Evolutionary conservation across 2,888 invertebrate genomes (phyloP).

Genomic region (Thereva nobilitata): DNA sequence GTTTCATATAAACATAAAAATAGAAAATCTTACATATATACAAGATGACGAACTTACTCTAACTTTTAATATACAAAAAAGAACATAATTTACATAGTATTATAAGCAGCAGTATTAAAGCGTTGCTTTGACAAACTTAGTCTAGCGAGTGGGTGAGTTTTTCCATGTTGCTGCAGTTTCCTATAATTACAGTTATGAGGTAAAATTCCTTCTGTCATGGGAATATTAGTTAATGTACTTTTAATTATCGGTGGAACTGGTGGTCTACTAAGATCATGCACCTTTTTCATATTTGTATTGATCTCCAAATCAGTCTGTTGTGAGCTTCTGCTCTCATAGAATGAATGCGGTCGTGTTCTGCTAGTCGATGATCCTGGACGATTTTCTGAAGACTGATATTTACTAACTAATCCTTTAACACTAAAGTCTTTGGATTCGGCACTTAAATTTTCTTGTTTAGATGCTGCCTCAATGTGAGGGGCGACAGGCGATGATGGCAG

Average conservation of each 20-base stretch:
- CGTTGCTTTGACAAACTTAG: conserved; percentile 76
- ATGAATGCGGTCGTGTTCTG: conserved; percentile 46
- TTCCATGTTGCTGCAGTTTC: conserved; percentile 87
- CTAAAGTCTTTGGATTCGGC: conserved; percentile 65
- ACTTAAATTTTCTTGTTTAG: conserved; percentile 10
- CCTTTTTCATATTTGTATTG: conserved; percentile 41
- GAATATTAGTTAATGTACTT: conserved; percentile 39
- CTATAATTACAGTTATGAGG: conserved; percentile 57
- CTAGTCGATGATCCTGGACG: conserved; percentile 42
- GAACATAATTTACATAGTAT: conserved; percentile 74
- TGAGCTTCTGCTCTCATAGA: conserved; percentile 51
- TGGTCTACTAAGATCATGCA: conserved; percentile 55
- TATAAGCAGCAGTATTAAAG: conserved; percentile 79
- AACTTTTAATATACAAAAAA: conserved; percentile 28
- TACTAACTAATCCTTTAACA: conserved; percentile 75
- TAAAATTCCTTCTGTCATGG: conserved; percentile 48
- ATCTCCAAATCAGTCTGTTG: conserved; percentile 33
- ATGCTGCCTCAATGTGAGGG: conserved; percentile 53
- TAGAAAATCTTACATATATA: conserved; percentile 53
- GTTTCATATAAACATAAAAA: conserved; percentile 54
- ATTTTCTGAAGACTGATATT: conserved; percentile 65
- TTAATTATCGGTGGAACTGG: conserved; percentile 57
- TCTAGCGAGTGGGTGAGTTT: conserved; percentile 88
- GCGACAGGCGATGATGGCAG: conserved; percentile 69
- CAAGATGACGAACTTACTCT: conserved; percentile 43